Conservation (phyloP, 2,113 vertebrate genomes). For the Brienomyrus brachyistius region DNA sequence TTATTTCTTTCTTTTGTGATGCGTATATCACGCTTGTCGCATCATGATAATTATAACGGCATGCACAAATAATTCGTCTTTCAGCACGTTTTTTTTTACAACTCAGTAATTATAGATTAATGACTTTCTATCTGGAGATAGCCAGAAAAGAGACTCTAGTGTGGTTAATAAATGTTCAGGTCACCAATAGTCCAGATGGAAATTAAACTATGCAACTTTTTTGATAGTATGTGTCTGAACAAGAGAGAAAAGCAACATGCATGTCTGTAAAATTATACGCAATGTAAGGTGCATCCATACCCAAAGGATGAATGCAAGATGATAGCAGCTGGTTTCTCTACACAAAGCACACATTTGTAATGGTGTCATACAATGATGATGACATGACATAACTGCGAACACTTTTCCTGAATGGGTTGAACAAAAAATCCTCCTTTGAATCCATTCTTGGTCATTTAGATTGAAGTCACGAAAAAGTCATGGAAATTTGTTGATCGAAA, state of each 20-base stretch:
- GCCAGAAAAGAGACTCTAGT: neutral
- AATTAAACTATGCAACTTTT: neutral
- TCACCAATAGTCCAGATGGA: neutral
- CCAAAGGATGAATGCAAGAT: neutral
- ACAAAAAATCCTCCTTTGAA: neutral
- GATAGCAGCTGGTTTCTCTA: neutral
- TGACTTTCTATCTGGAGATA: neutral
- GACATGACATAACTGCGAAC: neutral
- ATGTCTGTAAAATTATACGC: neutral
- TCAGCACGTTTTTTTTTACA: neutral
- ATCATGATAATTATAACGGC: neutral
- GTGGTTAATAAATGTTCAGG: neutral
- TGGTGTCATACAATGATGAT: neutral
- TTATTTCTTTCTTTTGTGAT: neutral
- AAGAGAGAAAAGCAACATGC: neutral
- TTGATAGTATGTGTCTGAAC: neutral
- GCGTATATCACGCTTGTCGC: neutral
- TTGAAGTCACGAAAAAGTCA: neutral
- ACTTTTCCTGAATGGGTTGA: neutral
- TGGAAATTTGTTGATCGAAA: neutral
- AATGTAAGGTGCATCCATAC: neutral
- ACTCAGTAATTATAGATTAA: neutral
- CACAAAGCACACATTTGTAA: neutral
- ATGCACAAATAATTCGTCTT: neutral
- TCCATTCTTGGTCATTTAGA: neutral